Percentiles rank a stretch among this genome's conserved stretches.
These are phyloP conservation scores for Muscicapa adusta DNA, from an alignment of 2,113 vertebrate genomes.

Conservation along the genomic window DNA sequence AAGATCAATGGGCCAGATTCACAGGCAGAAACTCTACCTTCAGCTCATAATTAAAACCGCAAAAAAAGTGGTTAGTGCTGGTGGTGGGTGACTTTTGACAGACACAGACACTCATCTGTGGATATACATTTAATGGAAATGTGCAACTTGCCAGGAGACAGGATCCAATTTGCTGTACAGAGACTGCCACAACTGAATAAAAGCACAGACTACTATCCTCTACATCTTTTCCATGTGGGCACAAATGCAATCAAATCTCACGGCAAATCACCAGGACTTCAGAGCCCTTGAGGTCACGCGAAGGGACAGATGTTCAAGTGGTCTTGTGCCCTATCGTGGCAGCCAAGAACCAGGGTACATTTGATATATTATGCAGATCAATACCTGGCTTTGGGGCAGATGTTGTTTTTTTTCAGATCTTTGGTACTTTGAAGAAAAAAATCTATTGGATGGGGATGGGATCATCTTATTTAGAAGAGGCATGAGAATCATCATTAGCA, in stretches of 20 bases:
- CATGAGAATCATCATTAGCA: neutral
- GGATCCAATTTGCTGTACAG: neutral
- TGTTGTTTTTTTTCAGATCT: neutral
- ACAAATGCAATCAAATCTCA: neutral
- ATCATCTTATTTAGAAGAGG: neutral
- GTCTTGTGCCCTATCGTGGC: neutral
- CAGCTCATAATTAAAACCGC: neutral
- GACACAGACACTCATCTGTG: neutral
- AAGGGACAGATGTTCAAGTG: neutral
- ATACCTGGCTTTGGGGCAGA: neutral
- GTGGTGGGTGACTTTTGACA: neutral
- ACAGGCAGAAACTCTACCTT: neutral
- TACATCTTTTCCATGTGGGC: neutral
- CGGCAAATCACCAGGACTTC: neutral
- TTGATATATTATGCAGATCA: neutral
- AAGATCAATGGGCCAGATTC: neutral
- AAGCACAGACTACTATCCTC: neutral
- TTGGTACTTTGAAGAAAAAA: neutral
- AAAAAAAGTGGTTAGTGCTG: neutral
- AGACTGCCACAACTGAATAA: neutral
- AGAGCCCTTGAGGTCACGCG: neutral
- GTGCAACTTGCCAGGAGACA: neutral
- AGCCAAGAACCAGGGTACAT: neutral
- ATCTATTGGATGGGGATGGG: neutral
- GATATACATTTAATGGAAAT: neutral